A percentile compares a stretch with the other conserved stretches of the same genome.
These are phyloP conservation scores for Cinara cedri DNA, from an alignment of 2,888 invertebrate species.

Conservation along the genomic window DNA sequence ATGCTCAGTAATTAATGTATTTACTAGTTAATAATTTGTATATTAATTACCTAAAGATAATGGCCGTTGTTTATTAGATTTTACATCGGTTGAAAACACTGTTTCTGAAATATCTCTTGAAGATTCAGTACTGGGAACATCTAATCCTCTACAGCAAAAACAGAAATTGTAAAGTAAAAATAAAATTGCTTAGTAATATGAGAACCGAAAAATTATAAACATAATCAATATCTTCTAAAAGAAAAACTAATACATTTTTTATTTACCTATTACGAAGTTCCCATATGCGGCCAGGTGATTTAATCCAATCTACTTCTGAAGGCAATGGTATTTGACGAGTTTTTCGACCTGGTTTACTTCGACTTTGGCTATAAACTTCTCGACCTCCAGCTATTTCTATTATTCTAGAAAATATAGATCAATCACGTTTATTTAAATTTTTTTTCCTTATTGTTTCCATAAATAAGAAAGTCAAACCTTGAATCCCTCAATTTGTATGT, in stretches of 20 bases:
- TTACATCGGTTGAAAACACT: conserved; percentile 70
- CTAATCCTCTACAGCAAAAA: conserved; percentile 63
- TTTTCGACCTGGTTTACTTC: conserved; percentile 78
- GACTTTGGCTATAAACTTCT: conserved; percentile 82
- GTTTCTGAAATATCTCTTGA: conserved; percentile 70
- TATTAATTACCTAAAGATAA: conserved; percentile 31
- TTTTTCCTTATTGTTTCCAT: background rate
- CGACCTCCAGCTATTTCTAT: conserved; percentile 82
- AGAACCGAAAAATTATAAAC: background rate
- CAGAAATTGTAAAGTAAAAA: conserved; percentile 26
- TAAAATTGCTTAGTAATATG: conserved; percentile 39
- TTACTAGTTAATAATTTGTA: background rate
- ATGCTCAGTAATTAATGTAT: background rate
- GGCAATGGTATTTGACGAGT: conserved; percentile 62
- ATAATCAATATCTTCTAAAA: conserved; percentile 8
- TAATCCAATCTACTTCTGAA: conserved; percentile 57
- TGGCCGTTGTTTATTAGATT: conserved; percentile 64
- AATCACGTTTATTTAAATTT: background rate
- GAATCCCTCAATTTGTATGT: conserved; percentile 54
- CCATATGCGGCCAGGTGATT: conserved; percentile 65
- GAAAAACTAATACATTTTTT: background rate
- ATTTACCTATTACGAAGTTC: conserved; percentile 65
- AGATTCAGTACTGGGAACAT: conserved; percentile 64
- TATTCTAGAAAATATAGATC: conserved; percentile 65
- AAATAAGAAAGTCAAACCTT: conserved; percentile 28